These are phyloP conservation scores for Meandrusa payeni DNA, from an alignment of 2,888 invertebrate species.

Conservation along the genomic window DNA sequence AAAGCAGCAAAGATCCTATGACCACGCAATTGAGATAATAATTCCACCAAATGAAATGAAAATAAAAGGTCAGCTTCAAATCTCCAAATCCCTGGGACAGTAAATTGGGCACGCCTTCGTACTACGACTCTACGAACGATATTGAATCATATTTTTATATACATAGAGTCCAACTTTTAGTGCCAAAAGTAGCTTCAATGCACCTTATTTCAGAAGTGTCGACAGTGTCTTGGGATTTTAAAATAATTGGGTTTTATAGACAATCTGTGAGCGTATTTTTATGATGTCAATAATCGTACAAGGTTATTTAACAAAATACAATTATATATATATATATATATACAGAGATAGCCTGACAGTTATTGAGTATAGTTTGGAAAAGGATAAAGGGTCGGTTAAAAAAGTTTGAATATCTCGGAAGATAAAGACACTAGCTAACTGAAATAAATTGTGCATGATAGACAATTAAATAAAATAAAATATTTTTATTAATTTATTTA, in stretches of 20 bases:
- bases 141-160: slow-evolving; percentile 26
- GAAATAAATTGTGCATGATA: too few species aligned
- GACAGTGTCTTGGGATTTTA: slow-evolving; percentile 22
- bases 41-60: slow-evolving; percentile 48
- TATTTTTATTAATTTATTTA: too few species aligned
- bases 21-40: slow-evolving; percentile 49
- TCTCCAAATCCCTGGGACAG: slow-evolving; percentile 67
- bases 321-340: not conserved
- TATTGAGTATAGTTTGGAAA: too few species aligned
- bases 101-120: slow-evolving; percentile 76
- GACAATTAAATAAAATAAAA: too few species aligned
- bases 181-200: slow-evolving; percentile 1
- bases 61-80: slow-evolving; percentile 71
- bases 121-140: slow-evolving; percentile 33
- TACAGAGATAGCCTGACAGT: too few species aligned
- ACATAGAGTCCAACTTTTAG: slow-evolving; percentile 30
- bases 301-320: not conserved
- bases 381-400: too few species aligned
- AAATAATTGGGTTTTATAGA: slow-evolving; percentile 24
- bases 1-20: slow-evolving; percentile 1
- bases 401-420: too few species aligned
- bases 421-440: too few species aligned
- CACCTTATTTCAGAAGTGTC: slow-evolving; percentile 21
- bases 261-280: slow-evolving; percentile 7
- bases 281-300: slow-evolving; percentile 1